A percentile compares a stretch with the other conserved stretches of the same genome.
Evolutionary conservation across 2,113 vertebrate genomes (phyloP).

Genomic region (Cottus gobio): DNA sequence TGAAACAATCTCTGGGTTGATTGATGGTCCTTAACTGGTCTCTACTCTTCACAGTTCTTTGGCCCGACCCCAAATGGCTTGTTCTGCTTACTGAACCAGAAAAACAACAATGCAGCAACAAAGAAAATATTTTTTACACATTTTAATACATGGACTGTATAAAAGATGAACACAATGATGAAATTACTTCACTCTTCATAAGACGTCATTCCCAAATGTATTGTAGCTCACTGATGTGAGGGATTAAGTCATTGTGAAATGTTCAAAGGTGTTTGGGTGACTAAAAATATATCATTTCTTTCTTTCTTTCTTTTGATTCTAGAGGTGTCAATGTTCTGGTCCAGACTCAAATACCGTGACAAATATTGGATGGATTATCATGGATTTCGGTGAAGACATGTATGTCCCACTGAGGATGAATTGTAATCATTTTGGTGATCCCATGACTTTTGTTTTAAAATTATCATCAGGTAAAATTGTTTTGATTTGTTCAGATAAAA

Average conservation of each 20-base stretch:
- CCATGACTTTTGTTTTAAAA: neutral
- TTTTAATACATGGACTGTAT: too few relatives aligned
- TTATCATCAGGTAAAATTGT: neutral
- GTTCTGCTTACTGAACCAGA: slow-evolving; percentile 83
- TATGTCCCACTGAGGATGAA: neutral
- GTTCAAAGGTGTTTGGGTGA: too few relatives aligned
- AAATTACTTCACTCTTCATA: too few relatives aligned
- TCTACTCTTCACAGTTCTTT: slow-evolving; percentile 83
- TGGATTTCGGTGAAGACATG: neutral
- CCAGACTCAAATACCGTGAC: neutral
- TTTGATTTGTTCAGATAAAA: neutral
- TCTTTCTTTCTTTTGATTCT: too few relatives aligned
- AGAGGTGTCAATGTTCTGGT: neutral
- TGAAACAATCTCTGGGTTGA: neutral
- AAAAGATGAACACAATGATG: too few relatives aligned
- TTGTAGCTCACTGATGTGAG: neutral
- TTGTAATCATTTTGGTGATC: too few relatives aligned
- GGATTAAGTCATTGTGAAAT: neutral
- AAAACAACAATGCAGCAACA: neutral
- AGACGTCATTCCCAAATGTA: neutral
- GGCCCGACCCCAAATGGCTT: slow-evolving; percentile 85
- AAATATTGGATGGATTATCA: neutral
- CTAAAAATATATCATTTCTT: too few relatives aligned
- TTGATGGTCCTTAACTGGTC: neutral
- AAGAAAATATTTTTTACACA: neutral